Evolutionary conservation across 2,888 invertebrate species (phyloP).

Genomic region (Tiliacea aurago): DNA sequence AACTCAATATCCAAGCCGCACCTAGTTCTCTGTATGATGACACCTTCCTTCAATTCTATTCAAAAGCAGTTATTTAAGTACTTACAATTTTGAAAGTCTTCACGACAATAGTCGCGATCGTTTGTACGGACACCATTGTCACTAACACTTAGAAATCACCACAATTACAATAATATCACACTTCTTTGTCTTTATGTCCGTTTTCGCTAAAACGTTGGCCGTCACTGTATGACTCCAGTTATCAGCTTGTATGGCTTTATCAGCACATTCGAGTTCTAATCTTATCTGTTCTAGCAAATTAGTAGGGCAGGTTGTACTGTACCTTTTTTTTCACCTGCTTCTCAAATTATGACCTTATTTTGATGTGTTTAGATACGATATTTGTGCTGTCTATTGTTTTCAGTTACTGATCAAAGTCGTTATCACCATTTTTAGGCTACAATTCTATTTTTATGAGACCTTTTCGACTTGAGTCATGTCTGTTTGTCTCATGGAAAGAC

Average conservation of each 20-base stretch:
- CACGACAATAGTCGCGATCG: conserved; percentile 95
- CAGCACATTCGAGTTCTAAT: conserved; percentile 79
- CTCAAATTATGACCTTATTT: conserved; percentile 30
- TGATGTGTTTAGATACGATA: conserved; percentile 7
- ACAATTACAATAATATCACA: conserved; percentile 64
- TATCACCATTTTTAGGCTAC: conserved; percentile 65
- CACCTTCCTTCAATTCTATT: not conserved
- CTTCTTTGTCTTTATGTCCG: conserved; percentile 81
- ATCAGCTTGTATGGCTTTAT: conserved; percentile 81
- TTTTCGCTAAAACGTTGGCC: conserved; percentile 76
- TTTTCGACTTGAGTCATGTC: conserved; percentile 43
- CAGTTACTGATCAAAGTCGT: conserved; percentile 44
- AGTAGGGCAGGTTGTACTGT: conserved; percentile 84
- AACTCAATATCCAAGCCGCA: conserved; percentile 37
- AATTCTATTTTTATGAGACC: conserved; percentile 59
- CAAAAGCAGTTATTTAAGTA: conserved; percentile 65
- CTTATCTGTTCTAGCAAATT: conserved; percentile 87
- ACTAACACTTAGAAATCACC: conserved; percentile 67
- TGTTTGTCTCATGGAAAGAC: not conserved
- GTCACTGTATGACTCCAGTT: conserved; percentile 83
- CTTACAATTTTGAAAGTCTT: conserved; percentile 96
- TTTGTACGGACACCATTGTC: conserved; percentile 95
- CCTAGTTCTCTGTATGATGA: conserved; percentile 16
- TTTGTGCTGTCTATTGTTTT: conserved; percentile 39
- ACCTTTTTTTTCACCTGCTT: conserved; percentile 51